These are phyloP conservation scores for Halocynthia aurantium DNA, from an alignment of 23 tunicate species.

Conservation along the genomic window DNA sequence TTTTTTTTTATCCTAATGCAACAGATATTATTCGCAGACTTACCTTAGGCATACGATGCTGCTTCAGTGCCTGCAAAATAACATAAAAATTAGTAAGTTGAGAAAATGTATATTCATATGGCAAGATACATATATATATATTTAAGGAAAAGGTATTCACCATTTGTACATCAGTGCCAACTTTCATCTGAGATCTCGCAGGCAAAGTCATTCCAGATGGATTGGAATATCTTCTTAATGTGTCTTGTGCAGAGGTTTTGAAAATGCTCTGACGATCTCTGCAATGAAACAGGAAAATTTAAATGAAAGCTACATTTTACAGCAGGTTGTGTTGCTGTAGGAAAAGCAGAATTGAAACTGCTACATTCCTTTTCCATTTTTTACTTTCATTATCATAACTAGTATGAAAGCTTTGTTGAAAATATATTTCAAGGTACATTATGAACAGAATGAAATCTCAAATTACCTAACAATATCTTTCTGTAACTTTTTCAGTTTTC, in stretches of 20 bases:
- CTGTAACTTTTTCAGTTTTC: conserved; percentile 67
- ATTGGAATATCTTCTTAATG: neutral
- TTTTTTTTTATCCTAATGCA: too few species aligned
- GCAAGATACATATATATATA: neutral
- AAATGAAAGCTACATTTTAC: too few species aligned
- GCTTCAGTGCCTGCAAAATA: conserved; percentile 58
- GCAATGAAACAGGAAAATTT: too few species aligned
- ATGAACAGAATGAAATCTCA: neutral
- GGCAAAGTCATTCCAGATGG: conserved; percentile 16
- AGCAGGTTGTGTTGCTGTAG: neutral
- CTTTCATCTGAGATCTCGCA: conserved; percentile 41
- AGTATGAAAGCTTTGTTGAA: too few species aligned
- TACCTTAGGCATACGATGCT: conserved; percentile 95
- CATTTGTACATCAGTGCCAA: conserved; percentile 85
- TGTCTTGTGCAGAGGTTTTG: too few species aligned
- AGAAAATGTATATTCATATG: neutral
- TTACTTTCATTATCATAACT: too few species aligned
- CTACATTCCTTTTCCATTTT: neutral
- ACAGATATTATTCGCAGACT: neutral
- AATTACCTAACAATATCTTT: conserved; percentile 62
- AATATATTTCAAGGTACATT: too few species aligned
- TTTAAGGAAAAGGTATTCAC: conserved; percentile 6
- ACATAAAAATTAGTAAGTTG: neutral
- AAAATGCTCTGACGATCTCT: too few species aligned
- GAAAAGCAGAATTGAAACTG: neutral